Conservation (phyloP, 2,797 vertebrate species). For the Darevskia nairensis region DNA sequence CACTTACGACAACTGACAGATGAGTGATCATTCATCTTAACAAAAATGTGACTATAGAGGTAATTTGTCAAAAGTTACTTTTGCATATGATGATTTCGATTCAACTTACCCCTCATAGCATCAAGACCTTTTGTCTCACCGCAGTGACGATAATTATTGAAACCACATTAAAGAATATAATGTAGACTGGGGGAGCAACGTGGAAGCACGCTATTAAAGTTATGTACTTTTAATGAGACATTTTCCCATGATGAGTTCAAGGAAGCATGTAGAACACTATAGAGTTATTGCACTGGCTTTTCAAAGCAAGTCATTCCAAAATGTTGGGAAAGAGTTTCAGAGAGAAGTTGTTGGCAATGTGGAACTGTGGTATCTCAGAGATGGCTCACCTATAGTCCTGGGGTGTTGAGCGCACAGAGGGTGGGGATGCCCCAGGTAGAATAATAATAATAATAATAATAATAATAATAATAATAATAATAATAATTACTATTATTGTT, state of each 20-base stretch:
- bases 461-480: no score
- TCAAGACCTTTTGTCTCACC: constrained; percentile 9
- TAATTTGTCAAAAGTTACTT: constrained; percentile 37
- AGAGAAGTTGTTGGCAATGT: not conserved
- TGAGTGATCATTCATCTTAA: constrained; percentile 22
- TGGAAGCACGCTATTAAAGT: constrained; percentile 16
- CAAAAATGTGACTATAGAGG: constrained; percentile 13
- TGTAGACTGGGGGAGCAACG: constrained; percentile 9
- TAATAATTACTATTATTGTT: no score
- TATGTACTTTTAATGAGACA: not conserved
- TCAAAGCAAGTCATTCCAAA: constrained; percentile 13
- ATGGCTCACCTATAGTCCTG: not conserved
- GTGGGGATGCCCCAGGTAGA: not conserved
- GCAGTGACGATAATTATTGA: not conserved
- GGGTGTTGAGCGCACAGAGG: not conserved
- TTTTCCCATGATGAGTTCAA: constrained; percentile 1
- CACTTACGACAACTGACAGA: constrained; percentile 15
- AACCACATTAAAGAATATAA: constrained; percentile 25
- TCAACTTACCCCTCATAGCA: constrained; percentile 14
- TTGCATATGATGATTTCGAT: not conserved
- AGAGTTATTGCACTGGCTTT: not conserved
- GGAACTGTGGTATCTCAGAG: not conserved
- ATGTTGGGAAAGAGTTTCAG: not conserved
- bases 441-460: not conserved
- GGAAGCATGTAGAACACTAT: not conserved